Evolutionary conservation across 2,113 vertebrate genomes (phyloP).

Genomic region (Ceyx margarethae): DNA sequence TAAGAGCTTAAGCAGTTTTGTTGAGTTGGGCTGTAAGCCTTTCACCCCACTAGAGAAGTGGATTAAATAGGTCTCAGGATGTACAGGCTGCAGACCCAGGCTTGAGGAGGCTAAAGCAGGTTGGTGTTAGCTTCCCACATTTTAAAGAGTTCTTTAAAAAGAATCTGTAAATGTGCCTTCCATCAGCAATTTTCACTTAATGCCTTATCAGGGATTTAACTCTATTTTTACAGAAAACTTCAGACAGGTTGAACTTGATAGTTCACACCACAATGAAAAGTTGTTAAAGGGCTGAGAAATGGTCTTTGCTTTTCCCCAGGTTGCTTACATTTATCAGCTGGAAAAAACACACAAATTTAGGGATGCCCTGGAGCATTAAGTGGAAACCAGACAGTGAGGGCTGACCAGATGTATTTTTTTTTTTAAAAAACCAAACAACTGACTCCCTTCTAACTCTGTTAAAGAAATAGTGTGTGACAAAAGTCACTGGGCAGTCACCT

Average conservation of each 20-base stretch:
- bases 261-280: not conserved
- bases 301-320: not conserved
- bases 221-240: not conserved
- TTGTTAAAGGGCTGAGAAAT: not conserved
- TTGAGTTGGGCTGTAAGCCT: not conserved
- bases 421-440: not conserved
- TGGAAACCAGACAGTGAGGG: not conserved
- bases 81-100: not conserved
- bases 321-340: not conserved
- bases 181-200: not conserved
- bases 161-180: not conserved
- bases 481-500: not conserved
- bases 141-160: not conserved
- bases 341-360: not conserved
- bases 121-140: not conserved
- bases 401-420: not conserved
- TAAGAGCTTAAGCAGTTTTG: not conserved
- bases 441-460: not conserved
- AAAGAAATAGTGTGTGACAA: not conserved
- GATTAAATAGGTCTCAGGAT: not conserved
- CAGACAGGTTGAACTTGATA: not conserved
- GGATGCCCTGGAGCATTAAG: not conserved
- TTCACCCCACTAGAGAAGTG: not conserved
- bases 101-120: not conserved
- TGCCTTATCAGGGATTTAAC: not conserved